phyloP scores from a whole-genome alignment of 2,113 vertebrate species.

The Leptosomus discolor region DNA sequence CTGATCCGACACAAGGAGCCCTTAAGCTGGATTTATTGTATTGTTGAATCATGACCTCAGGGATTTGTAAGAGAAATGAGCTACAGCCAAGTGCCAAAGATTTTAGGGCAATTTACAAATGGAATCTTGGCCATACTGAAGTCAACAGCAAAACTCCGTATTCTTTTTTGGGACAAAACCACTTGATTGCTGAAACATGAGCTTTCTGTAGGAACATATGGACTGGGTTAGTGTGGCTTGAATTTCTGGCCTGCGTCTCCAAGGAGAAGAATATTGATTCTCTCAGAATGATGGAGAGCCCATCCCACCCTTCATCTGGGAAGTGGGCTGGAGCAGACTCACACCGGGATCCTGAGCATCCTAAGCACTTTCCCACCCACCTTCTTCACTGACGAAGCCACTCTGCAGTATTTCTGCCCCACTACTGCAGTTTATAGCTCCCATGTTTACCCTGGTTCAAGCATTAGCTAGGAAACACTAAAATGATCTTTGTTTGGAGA shows the following conservation, averaged over 20 bases:
- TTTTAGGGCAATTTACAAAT: not conserved
- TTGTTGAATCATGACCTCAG: slow-evolving; percentile 30
- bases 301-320: not conserved
- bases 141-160: not conserved
- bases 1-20: not conserved
- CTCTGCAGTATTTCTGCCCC: not conserved
- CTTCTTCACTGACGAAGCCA: not conserved
- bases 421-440: not conserved
- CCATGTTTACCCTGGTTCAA: not conserved
- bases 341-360: not conserved
- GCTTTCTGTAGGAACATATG: not conserved
- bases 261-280: not conserved
- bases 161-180: not conserved
- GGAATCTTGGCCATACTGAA: not conserved
- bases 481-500: not conserved
- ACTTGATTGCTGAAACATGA: not conserved
- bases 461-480: not conserved
- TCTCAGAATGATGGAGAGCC: not conserved
- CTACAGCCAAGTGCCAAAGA: not conserved
- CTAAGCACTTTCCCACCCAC: not conserved
- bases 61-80: slow-evolving; percentile 29
- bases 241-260: not conserved
- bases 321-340: not conserved
- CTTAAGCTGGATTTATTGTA: slow-evolving; percentile 52
- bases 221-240: not conserved